Percentiles rank a stretch among this genome's conserved stretches.
phyloP scores from a whole-genome alignment of 2,113 vertebrate species.

The Antechinus flavipes region DNA sequence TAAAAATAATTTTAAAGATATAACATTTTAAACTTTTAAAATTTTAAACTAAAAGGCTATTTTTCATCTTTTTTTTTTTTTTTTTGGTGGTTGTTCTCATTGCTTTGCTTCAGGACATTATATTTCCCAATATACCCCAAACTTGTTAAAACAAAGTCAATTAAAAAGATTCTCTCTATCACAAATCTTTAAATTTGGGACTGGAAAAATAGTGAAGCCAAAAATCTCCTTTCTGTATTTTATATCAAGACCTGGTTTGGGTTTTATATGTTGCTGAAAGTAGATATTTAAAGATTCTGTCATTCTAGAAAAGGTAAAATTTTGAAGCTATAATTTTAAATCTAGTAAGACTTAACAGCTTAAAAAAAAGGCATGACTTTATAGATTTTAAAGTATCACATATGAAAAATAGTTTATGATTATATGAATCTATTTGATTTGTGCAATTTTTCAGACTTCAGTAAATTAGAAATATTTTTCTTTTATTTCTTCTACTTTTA shows the following conservation, averaged over 20 bases:
- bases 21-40: not conserved
- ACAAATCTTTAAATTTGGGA: not conserved
- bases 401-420: not conserved
- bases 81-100: not conserved
- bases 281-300: not conserved
- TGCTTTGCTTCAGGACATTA: not conserved
- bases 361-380: not conserved
- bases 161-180: conserved; percentile 15
- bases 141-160: not conserved
- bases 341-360: not conserved
- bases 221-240: conserved; percentile 28
- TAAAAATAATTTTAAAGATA: conserved; percentile 2
- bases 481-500: conserved; percentile 25
- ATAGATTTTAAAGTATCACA: not conserved
- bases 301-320: conserved; percentile 20
- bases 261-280: not conserved
- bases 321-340: not conserved
- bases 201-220: not conserved
- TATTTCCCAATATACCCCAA: not conserved
- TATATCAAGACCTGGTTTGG: conserved; percentile 17
- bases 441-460: not conserved
- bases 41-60: not conserved
- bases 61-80: not conserved
- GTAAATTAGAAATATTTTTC: not conserved
- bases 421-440: not conserved